Evolutionary conservation across 2,888 invertebrate species (phyloP).

Genomic region (Vannuccia rotundouncinata): DNA sequence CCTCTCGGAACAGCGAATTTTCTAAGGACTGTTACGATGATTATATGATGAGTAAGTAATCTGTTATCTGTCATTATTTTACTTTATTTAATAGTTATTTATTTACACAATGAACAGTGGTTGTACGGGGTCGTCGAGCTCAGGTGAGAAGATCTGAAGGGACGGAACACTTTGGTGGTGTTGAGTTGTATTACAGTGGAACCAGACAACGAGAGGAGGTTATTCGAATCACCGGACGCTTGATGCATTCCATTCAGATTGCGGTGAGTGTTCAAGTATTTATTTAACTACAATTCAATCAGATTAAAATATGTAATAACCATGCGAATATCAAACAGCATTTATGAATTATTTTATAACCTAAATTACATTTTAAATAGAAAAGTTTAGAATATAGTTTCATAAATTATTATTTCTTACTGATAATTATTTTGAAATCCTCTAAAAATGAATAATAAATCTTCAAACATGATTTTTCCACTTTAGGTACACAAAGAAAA

Average conservation of each 20-base stretch:
- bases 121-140: conserved; percentile 2
- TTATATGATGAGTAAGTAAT: background rate
- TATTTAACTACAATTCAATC: background rate
- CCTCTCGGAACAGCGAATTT: background rate
- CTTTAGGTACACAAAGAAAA: conserved; percentile 12
- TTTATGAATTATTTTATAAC: too few relatives aligned
- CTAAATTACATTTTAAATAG: too few relatives aligned
- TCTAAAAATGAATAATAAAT: too few relatives aligned
- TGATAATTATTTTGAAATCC: too few relatives aligned
- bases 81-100: too few relatives aligned
- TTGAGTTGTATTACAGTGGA: conserved; percentile 29
- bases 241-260: background rate
- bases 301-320: too few relatives aligned
- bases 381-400: too few relatives aligned
- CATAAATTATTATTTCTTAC: too few relatives aligned
- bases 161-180: conserved; percentile 26
- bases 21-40: background rate
- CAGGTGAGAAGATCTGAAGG: background rate
- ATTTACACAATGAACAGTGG: background rate
- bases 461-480: background rate
- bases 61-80: too few relatives aligned
- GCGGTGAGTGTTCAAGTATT: background rate
- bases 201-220: background rate
- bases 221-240: conserved; percentile 22
- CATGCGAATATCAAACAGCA: too few relatives aligned